Percentiles rank a stretch among this genome's conserved stretches.
Conservation (phyloP, 53 echinoderm and acorn worm species). For the Henricia sp. region DNA sequence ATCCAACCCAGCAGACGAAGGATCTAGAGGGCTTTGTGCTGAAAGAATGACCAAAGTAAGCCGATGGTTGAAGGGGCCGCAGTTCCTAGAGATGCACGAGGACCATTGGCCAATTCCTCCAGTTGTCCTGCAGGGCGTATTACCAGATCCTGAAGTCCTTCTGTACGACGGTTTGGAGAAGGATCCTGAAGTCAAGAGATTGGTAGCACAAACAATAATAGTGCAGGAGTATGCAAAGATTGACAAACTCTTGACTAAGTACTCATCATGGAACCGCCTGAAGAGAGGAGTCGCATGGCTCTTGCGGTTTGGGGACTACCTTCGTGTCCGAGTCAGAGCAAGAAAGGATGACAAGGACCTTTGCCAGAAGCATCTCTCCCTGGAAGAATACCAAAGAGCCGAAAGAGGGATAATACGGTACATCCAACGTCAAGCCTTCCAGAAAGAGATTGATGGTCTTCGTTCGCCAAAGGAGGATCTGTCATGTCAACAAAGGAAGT, state of each 20-base stretch:
- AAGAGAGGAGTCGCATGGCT: constrained; percentile 45
- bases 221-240: not conserved
- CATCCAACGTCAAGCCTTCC: not conserved
- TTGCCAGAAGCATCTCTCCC: no score
- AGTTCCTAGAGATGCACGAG: constrained; percentile 62
- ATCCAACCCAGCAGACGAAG: constrained; percentile 73
- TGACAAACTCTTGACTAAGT: constrained; percentile 14
- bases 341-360: no score
- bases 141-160: not conserved
- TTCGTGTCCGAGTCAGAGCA: not conserved
- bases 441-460: not conserved
- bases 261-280: constrained; percentile 13
- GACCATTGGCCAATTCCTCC: constrained; percentile 60
- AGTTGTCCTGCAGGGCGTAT: not conserved
- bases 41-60: not conserved
- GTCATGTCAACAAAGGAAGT: not conserved
- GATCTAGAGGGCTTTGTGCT: constrained; percentile 57
- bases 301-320: constrained; percentile 6
- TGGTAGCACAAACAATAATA: not conserved
- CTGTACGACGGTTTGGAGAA: not conserved
- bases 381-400: no score
- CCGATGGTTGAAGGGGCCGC: constrained; percentile 67
- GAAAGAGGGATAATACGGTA: not conserved
- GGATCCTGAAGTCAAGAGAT: constrained; percentile 3
- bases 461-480: not conserved